These are phyloP conservation scores for Eriocheir sinensis DNA, from an alignment of 1,140 invertebrate genomes.

Conservation along the genomic window DNA sequence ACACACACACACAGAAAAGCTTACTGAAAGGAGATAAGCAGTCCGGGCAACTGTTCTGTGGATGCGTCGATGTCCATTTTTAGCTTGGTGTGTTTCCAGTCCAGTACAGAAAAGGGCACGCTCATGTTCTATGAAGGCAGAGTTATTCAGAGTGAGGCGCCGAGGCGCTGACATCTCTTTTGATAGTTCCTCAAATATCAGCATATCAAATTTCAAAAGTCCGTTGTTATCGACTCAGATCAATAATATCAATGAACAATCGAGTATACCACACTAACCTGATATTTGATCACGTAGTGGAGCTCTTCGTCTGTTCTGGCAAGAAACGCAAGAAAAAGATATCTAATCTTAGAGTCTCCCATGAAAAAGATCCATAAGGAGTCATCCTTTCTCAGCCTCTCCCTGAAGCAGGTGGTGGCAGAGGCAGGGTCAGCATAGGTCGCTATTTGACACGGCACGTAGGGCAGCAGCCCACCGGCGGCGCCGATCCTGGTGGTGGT, in stretches of 20 bases:
- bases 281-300: not conserved
- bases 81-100: not conserved
- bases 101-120: not conserved
- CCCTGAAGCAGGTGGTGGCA: slow-evolving; percentile 32
- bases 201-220: too few species aligned
- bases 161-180: not conserved
- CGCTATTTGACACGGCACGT: slow-evolving; percentile 57
- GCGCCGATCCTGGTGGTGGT: slow-evolving; percentile 28
- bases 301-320: not conserved
- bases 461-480: slow-evolving; percentile 45
- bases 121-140: not conserved
- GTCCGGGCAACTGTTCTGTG: not conserved
- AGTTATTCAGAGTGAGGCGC: not conserved
- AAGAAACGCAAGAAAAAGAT: slow-evolving; percentile 40
- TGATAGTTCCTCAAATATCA: not conserved
- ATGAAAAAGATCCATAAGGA: slow-evolving; percentile 56
- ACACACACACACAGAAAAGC: too few species aligned
- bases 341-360: slow-evolving; percentile 66
- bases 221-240: not conserved
- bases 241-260: too few species aligned
- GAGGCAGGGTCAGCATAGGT: slow-evolving; percentile 7
- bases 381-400: slow-evolving; percentile 1
- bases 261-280: not conserved
- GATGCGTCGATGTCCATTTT: slow-evolving; percentile 36
- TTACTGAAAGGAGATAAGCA: not conserved